phyloP scores from a whole-genome alignment of 2,888 invertebrate species.

The Julus scanicus region DNA sequence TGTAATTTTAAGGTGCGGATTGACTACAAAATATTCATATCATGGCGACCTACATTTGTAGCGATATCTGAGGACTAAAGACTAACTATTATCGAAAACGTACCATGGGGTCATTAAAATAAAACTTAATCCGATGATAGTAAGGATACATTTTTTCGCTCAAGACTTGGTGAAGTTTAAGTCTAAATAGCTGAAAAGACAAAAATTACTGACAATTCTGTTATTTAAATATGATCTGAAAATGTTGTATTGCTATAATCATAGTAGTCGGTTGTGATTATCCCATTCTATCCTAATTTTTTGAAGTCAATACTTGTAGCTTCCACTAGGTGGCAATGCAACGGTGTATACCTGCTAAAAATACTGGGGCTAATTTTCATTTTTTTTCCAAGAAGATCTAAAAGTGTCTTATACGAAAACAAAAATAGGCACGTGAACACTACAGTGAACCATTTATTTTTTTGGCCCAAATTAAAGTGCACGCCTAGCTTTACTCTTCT shows the following conservation, averaged over 20 bases:
- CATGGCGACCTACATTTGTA: not conserved
- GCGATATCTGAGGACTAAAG: not conserved
- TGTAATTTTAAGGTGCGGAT: not conserved
- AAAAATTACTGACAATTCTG: no score
- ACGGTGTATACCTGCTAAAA: not conserved
- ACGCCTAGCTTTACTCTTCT: not conserved
- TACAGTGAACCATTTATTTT: not conserved
- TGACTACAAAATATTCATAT: not conserved
- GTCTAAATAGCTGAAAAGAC: no score
- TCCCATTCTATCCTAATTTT: not conserved
- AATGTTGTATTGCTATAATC: no score
- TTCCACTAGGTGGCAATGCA: not conserved
- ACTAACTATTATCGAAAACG: not conserved
- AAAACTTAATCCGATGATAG: no score
- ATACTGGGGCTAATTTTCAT: not conserved
- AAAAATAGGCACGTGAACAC: conserved; percentile 10
- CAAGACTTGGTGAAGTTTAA: no score
- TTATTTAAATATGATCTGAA: no score
- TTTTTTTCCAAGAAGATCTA: conserved; percentile 1
- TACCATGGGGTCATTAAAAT: not conserved
- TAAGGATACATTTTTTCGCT: no score
- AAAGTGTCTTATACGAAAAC: not conserved
- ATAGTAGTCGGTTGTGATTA: not conserved
- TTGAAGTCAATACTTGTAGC: not conserved
- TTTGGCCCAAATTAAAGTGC: conserved; percentile 9